A percentile compares a stretch with the other conserved stretches of the same genome.
phyloP scores from a whole-genome alignment of 2,113 vertebrate species.

The Vicugna pacos region DNA sequence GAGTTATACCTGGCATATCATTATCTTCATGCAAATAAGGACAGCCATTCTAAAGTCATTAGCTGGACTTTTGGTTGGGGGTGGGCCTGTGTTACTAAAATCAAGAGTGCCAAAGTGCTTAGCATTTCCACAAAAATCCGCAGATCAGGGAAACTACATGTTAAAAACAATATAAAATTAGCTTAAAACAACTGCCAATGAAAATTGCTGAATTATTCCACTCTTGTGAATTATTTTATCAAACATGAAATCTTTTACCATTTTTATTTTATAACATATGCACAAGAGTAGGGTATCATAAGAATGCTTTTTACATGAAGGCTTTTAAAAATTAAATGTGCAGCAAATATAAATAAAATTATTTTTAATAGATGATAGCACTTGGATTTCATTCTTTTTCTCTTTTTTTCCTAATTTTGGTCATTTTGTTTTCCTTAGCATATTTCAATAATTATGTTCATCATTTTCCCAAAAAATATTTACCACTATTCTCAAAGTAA shows the following conservation, averaged over 20 bases:
- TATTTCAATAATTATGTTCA: background rate
- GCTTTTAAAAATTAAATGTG: background rate
- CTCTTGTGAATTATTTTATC: background rate
- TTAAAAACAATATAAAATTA: background rate
- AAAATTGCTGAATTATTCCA: background rate
- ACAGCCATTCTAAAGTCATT: conserved; percentile 61
- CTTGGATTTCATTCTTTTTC: background rate
- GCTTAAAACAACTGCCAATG: background rate
- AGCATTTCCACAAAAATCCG: conserved; percentile 13
- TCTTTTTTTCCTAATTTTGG: background rate
- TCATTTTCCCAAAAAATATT: background rate
- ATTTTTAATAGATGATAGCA: background rate
- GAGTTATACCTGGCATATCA: conserved; percentile 66
- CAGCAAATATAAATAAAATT: background rate
- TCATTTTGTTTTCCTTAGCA: background rate
- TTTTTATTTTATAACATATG: background rate
- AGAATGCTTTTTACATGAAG: background rate
- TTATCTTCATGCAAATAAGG: conserved; percentile 77
- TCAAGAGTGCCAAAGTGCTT: background rate
- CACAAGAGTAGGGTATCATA: background rate
- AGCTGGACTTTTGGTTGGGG: conserved; percentile 39
- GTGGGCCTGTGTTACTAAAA: background rate
- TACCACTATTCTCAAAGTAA: background rate
- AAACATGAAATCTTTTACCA: background rate
- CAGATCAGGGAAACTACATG: background rate